Conservation (phyloP, 2,888 invertebrate genomes). For the Teleogryllus oceanicus region DNA sequence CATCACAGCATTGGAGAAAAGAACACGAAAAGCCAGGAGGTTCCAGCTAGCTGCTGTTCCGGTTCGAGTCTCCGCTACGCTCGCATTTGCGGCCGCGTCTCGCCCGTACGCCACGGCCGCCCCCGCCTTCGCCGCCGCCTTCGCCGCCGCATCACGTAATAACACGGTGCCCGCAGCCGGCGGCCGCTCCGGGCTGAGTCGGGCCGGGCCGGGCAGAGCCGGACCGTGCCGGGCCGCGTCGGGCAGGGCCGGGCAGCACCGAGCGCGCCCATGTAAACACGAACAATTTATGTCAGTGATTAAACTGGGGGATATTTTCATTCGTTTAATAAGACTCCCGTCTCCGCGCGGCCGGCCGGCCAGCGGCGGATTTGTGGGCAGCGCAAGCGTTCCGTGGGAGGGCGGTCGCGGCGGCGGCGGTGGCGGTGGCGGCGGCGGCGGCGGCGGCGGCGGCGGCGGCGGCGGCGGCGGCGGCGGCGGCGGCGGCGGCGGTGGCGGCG, state of each 20-base stretch:
- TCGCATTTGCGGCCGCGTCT: too few species aligned
- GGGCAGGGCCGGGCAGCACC: not conserved
- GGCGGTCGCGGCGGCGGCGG: not conserved
- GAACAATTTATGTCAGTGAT: constrained; percentile 18
- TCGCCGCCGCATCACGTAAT: not conserved
- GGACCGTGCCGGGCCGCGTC: not conserved
- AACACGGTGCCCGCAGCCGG: not conserved
- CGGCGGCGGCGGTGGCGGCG: not conserved
- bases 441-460: not conserved
- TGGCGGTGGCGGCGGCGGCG: not conserved
- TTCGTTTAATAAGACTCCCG: constrained; percentile 10
- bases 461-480: not conserved
- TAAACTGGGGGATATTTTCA: constrained; percentile 18
- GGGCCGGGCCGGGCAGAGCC: not conserved
- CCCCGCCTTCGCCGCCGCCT: not conserved
- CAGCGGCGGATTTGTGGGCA: constrained; percentile 7
- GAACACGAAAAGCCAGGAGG: too few species aligned
- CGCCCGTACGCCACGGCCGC: not conserved
- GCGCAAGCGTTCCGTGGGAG: not conserved
- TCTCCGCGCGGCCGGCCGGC: not conserved
- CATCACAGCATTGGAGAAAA: too few species aligned
- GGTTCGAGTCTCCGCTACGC: too few species aligned
- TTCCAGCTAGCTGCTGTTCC: too few species aligned
- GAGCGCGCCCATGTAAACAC: not conserved
- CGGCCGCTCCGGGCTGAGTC: not conserved